phyloP scores from a whole-genome alignment of 2,888 invertebrate species.

The Trachelus iudaicus region DNA sequence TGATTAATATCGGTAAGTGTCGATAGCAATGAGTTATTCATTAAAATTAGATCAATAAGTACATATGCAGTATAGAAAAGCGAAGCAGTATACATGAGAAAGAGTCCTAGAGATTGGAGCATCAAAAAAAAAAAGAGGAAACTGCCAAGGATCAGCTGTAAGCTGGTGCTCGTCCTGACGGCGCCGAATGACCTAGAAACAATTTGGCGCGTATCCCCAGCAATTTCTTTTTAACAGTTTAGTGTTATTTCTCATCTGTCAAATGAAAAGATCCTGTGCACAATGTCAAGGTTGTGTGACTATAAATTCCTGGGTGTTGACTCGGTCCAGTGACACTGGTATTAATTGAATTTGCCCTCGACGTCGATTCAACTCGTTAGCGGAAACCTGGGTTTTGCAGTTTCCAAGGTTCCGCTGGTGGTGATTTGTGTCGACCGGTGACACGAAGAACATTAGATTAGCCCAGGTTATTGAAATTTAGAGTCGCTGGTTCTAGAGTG shows the following conservation, averaged over 20 bases:
- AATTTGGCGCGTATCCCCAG: slow-evolving; percentile 26
- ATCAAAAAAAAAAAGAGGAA: neutral
- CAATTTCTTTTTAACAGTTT: neutral
- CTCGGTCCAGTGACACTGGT: neutral
- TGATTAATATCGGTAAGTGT: slow-evolving; percentile 35
- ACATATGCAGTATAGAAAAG: neutral
- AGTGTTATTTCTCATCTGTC: neutral
- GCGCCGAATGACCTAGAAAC: slow-evolving; percentile 39
- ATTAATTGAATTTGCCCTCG: neutral
- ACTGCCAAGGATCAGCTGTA: slow-evolving; percentile 39
- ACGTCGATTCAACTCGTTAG: neutral
- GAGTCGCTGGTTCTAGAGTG: neutral
- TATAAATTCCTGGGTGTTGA: neutral
- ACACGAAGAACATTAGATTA: neutral
- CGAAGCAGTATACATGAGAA: neutral
- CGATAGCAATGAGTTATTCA: neutral
- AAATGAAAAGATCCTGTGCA: neutral
- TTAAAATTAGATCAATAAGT: neutral
- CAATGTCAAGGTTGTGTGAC: neutral
- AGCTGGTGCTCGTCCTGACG: slow-evolving; percentile 28
- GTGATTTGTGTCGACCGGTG: neutral
- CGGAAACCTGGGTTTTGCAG: neutral
- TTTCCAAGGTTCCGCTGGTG: neutral
- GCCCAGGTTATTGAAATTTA: neutral
- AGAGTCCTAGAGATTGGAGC: neutral